Evolutionary conservation across 1,140 invertebrate genomes (phyloP).

Genomic region (Nautilus pompilius): DNA sequence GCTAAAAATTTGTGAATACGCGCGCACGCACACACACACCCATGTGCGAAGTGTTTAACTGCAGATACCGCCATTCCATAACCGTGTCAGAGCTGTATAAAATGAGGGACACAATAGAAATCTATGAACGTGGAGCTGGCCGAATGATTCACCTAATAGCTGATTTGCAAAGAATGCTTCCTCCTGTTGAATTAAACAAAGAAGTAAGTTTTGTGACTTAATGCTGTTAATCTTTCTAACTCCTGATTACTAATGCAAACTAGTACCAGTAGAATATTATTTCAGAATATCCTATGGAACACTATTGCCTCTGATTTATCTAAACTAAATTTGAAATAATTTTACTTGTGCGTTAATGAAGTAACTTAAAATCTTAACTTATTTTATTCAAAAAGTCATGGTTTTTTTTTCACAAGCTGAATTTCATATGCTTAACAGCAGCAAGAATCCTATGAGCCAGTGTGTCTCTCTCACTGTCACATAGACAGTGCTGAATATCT

Average conservation of each 20-base stretch:
- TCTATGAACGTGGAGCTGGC: constrained; percentile 66
- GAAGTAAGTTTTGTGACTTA: too few relatives aligned
- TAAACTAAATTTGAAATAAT: neutral
- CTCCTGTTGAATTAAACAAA: too few relatives aligned
- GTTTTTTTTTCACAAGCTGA: neutral
- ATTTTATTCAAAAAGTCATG: neutral
- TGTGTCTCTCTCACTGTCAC: constrained; percentile 55
- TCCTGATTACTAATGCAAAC: too few relatives aligned
- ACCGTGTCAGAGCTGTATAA: constrained; percentile 78
- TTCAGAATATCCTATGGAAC: too few relatives aligned
- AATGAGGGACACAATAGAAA: constrained; percentile 73
- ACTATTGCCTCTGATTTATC: too few relatives aligned
- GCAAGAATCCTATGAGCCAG: too few relatives aligned
- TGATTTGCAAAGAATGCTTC: too few relatives aligned
- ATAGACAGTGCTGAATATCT: constrained; percentile 40
- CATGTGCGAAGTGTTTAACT: constrained; percentile 5
- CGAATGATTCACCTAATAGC: constrained; percentile 63
- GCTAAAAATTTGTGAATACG: too few relatives aligned
- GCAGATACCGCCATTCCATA: constrained; percentile 67
- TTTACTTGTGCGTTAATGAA: neutral
- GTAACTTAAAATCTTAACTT: neutral
- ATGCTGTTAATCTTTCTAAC: too few relatives aligned
- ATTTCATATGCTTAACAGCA: neutral
- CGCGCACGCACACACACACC: too few relatives aligned
- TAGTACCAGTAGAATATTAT: too few relatives aligned